These are phyloP conservation scores for Agrotis ipsilon DNA, from an alignment of 2,888 invertebrate species.

Conservation along the genomic window DNA sequence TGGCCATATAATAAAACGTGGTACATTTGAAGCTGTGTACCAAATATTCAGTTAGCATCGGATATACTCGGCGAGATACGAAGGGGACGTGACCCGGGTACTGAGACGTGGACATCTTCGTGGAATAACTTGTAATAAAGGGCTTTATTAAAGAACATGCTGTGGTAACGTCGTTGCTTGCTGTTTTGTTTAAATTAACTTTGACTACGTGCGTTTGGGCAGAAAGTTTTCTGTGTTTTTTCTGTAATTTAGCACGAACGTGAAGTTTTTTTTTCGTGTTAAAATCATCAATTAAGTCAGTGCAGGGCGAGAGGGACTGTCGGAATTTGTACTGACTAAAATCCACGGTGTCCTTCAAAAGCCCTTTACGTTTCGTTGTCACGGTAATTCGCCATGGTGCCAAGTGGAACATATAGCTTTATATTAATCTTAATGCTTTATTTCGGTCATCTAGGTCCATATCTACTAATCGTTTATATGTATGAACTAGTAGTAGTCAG, in stretches of 20 bases:
- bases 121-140: slow-evolving; percentile 69
- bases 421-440: too few relatives aligned
- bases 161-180: slow-evolving; percentile 26
- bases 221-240: neutral
- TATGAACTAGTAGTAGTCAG: too few relatives aligned
- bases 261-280: too few relatives aligned
- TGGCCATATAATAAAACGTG: slow-evolving; percentile 80
- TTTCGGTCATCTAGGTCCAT: too few relatives aligned
- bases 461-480: too few relatives aligned
- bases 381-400: too few relatives aligned
- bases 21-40: slow-evolving; percentile 77
- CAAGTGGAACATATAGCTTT: too few relatives aligned
- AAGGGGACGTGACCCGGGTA: slow-evolving; percentile 77
- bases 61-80: slow-evolving; percentile 75
- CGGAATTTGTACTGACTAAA: too few relatives aligned
- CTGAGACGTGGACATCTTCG: slow-evolving; percentile 70
- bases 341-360: too few relatives aligned
- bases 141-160: slow-evolving; percentile 62
- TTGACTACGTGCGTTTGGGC: slow-evolving; percentile 10
- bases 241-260: neutral
- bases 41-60: slow-evolving; percentile 84
- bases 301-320: too few relatives aligned
- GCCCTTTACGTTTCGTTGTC: too few relatives aligned
- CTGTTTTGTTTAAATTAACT: slow-evolving; percentile 44
- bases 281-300: too few relatives aligned